These are phyloP conservation scores for Sinocyclocheilus maitianheensis DNA, from an alignment of 2,113 vertebrate species.

Conservation along the genomic window DNA sequence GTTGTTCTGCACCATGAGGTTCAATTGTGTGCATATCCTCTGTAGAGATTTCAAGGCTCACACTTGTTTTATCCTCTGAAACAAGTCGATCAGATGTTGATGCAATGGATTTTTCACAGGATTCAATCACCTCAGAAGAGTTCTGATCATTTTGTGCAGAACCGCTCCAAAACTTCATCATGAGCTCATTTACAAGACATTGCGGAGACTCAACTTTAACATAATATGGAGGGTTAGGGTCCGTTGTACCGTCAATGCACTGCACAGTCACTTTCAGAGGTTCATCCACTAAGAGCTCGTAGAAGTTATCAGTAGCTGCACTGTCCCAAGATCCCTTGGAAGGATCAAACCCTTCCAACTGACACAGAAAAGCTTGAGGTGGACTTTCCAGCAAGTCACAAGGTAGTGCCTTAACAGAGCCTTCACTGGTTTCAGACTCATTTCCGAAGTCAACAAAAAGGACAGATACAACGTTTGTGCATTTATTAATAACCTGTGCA, in stretches of 20 bases:
- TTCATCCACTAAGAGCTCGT: conserved; percentile 70
- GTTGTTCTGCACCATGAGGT: not conserved
- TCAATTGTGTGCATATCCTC: not conserved
- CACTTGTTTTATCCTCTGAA: not conserved
- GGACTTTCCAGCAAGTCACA: conserved; percentile 69
- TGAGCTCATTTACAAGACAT: conserved; percentile 71
- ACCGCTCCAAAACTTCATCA: conserved; percentile 75
- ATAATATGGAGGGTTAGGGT: conserved; percentile 65
- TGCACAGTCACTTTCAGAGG: conserved; percentile 76
- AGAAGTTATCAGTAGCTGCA: conserved; percentile 74
- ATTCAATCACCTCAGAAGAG: not conserved
- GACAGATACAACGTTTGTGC: conserved; percentile 66
- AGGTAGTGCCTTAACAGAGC: conserved; percentile 75
- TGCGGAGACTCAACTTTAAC: conserved; percentile 76
- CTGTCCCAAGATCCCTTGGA: conserved; percentile 76
- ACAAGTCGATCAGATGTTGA: not conserved
- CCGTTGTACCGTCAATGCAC: conserved; percentile 31
- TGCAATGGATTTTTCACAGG: not conserved
- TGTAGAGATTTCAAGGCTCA: not conserved
- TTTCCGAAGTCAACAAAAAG: conserved; percentile 88
- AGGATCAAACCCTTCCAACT: conserved; percentile 79
- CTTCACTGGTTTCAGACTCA: conserved; percentile 65
- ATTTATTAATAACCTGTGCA: conserved; percentile 73
- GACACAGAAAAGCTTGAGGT: conserved; percentile 85
- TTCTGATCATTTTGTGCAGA: not conserved